phyloP scores from a whole-genome alignment of 2,797 vertebrate genomes.

The Sebastolobus alascanus region DNA sequence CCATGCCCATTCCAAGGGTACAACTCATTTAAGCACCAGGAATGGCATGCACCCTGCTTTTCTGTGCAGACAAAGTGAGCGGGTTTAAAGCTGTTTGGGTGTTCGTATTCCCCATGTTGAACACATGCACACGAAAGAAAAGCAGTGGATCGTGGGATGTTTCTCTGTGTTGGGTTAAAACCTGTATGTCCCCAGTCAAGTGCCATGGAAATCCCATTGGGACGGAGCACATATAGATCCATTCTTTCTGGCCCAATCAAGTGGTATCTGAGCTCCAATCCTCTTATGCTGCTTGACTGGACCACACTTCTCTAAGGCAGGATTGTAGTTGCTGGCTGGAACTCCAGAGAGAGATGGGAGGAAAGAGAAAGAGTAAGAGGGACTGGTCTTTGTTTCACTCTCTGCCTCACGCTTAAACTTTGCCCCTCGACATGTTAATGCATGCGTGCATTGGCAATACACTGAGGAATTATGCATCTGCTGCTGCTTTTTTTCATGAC shows the following conservation, averaged over 20 bases:
- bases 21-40: slow-evolving; percentile 28
- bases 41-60: slow-evolving; percentile 11
- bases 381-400: slow-evolving; percentile 36
- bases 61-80: slow-evolving; percentile 8
- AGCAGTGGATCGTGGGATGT: slow-evolving; percentile 37
- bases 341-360: slow-evolving; percentile 44
- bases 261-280: slow-evolving; percentile 73
- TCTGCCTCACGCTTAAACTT: slow-evolving; percentile 19
- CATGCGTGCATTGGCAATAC: slow-evolving; percentile 17
- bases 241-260: slow-evolving; percentile 74
- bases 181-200: slow-evolving; percentile 78
- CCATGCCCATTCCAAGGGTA: slow-evolving; percentile 28
- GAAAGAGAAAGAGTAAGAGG: slow-evolving; percentile 11
- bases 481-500: slow-evolving; percentile 28
- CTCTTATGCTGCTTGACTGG: slow-evolving; percentile 73
- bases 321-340: slow-evolving; percentile 32
- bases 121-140: slow-evolving; percentile 49
- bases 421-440: slow-evolving; percentile 38
- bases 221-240: slow-evolving; percentile 58
- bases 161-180: slow-evolving; percentile 56
- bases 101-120: slow-evolving; percentile 47
- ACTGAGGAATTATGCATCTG: slow-evolving; percentile 38
- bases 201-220: slow-evolving; percentile 82
- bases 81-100: slow-evolving; percentile 37
- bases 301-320: slow-evolving; percentile 43